Percentiles rank a stretch among this genome's conserved stretches.
These are phyloP conservation scores for Magallana gigas DNA, from an alignment of 1,140 invertebrate species.

Conservation along the genomic window DNA sequence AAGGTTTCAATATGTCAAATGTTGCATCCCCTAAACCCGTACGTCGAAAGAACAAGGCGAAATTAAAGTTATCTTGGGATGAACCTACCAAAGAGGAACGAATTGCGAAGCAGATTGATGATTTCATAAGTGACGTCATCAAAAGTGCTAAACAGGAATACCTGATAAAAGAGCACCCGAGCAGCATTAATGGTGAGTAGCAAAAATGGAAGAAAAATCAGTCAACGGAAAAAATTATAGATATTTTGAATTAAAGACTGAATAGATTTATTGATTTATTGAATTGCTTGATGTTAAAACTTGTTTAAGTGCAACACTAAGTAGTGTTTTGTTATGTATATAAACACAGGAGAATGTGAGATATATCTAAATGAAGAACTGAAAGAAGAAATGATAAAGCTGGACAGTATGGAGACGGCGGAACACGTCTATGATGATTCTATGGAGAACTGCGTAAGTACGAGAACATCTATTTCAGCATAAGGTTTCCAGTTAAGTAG, in stretches of 20 bases:
- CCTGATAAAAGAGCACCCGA: background rate
- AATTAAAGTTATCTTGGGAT: background rate
- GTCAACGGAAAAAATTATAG: too few species aligned
- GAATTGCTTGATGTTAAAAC: too few species aligned
- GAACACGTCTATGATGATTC: background rate
- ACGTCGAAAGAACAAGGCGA: background rate
- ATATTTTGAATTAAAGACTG: too few species aligned
- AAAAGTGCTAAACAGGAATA: constrained; percentile 3
- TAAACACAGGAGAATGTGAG: background rate
- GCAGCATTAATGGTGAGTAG: background rate
- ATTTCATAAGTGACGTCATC: constrained; percentile 9
- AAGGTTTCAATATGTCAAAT: too few species aligned
- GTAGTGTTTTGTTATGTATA: too few species aligned
- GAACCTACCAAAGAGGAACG: background rate
- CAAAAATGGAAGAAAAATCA: too few species aligned
- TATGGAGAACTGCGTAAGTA: too few species aligned
- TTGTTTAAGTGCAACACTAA: too few species aligned
- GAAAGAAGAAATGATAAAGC: constrained; percentile 12
- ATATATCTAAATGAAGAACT: background rate
- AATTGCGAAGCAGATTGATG: constrained; percentile 10
- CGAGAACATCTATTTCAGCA: too few species aligned
- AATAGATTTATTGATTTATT: too few species aligned
- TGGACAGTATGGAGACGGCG: background rate
- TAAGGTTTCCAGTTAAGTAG: too few species aligned
- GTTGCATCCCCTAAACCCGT: background rate